Percentiles rank a stretch among this genome's conserved stretches.
Evolutionary conservation across 2,113 vertebrate species (phyloP).

Genomic region (Melanerpes formicivorus): DNA sequence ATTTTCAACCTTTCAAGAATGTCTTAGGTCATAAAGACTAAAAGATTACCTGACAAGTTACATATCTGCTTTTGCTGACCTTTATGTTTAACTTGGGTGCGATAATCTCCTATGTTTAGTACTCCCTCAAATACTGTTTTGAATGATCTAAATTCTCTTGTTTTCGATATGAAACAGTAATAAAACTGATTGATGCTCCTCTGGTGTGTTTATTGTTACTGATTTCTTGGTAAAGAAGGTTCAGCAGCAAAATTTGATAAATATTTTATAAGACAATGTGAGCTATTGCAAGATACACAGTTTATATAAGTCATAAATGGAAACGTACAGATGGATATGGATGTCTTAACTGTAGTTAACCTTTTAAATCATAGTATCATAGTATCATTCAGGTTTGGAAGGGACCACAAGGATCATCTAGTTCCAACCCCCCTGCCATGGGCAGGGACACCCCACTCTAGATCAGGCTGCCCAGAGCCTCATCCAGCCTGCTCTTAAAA

Average conservation of each 20-base stretch:
- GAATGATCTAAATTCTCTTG: neutral
- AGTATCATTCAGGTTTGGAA: no score
- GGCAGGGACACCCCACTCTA: no score
- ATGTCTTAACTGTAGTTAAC: neutral
- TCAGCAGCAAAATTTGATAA: neutral
- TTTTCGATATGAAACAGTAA: neutral
- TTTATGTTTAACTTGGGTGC: neutral
- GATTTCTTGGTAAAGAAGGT: neutral
- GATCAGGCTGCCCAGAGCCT: no score
- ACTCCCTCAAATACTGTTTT: neutral
- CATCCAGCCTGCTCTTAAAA: no score
- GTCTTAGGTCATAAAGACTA: neutral
- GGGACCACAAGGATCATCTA: no score
- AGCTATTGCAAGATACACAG: neutral
- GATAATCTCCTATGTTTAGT: neutral
- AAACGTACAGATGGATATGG: neutral
- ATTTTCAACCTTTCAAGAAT: neutral
- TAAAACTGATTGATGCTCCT: neutral
- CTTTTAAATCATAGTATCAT: neutral
- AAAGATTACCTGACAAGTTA: neutral
- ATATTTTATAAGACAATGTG: neutral
- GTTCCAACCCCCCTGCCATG: no score
- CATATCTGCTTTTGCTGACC: neutral
- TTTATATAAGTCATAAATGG: neutral
- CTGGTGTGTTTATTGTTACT: neutral